Percentiles rank a stretch among this genome's conserved stretches.
Conservation (phyloP, 1,140 invertebrate species). For the Plodia interpunctella region DNA sequence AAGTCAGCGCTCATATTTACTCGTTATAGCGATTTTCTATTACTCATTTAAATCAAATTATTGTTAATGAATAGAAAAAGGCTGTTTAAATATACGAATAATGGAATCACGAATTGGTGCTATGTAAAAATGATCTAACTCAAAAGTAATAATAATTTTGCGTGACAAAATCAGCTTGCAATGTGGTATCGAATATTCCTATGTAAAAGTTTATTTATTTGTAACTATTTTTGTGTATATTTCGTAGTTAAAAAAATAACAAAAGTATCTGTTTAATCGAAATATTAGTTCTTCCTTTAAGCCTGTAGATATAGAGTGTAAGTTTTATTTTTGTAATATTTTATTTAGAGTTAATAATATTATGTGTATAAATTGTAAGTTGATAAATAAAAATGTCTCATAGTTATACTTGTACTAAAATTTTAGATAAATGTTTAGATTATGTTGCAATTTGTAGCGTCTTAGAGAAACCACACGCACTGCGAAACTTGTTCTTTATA, state of each 20-base stretch:
- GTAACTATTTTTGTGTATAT: conserved; percentile 69
- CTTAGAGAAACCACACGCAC: conserved; percentile 57
- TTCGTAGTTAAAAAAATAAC: conserved; percentile 43
- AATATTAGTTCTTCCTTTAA: conserved; percentile 59
- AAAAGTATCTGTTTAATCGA: conserved; percentile 32
- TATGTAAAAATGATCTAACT: conserved; percentile 33
- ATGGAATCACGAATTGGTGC: conserved; percentile 38
- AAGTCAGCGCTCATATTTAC: not conserved
- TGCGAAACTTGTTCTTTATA: conserved; percentile 68
- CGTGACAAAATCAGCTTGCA: not conserved
- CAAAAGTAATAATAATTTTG: not conserved
- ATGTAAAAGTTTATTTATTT: conserved; percentile 73
- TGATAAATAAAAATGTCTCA: conserved; percentile 65
- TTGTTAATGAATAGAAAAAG: conserved; percentile 8
- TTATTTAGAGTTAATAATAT: conserved; percentile 38
- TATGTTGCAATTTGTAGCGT: conserved; percentile 44
- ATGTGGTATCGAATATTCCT: conserved; percentile 42
- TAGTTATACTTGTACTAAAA: conserved; percentile 64
- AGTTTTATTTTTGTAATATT: conserved; percentile 40
- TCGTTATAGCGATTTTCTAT: not conserved
- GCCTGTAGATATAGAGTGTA: conserved; percentile 56
- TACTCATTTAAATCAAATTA: not conserved
- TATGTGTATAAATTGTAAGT: conserved; percentile 70
- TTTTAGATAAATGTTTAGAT: conserved; percentile 37
- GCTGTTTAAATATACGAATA: conserved; percentile 10